These are phyloP conservation scores for Cephus rjabovi DNA, from an alignment of 2,888 invertebrate species.

Conservation along the genomic window DNA sequence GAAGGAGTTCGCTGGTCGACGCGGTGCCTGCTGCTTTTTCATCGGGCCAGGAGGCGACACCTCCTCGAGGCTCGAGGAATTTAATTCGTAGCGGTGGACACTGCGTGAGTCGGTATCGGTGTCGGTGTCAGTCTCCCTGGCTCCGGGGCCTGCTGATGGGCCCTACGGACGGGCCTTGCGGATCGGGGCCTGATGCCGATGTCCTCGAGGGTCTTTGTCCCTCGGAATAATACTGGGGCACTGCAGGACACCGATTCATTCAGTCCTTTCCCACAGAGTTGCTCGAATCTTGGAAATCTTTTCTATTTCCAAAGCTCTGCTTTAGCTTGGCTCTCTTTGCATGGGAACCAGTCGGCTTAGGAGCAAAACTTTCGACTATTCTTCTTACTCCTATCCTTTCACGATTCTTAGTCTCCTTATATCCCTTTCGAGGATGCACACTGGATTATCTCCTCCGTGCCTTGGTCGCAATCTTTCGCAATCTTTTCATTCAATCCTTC, in stretches of 20 bases:
- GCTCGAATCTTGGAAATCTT: conserved; percentile 59
- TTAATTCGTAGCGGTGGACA: conserved; percentile 3
- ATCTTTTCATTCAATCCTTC: conserved; percentile 42
- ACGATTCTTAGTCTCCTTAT: conserved; percentile 12
- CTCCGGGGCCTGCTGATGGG: neutral
- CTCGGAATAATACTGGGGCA: conserved; percentile 50
- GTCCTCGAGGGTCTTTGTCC: conserved; percentile 31
- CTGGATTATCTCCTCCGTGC: conserved; percentile 14
- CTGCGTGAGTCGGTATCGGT: neutral
- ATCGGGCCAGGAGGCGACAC: neutral
- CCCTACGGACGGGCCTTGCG: conserved; percentile 11
- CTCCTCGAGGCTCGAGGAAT: neutral
- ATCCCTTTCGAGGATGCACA: neutral
- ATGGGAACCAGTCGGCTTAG: conserved; percentile 6
- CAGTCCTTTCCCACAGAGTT: conserved; percentile 59
- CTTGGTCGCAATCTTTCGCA: conserved; percentile 45
- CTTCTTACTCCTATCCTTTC: conserved; percentile 14
- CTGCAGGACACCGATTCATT: conserved; percentile 50
- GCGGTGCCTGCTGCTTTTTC: neutral
- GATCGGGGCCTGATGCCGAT: conserved; percentile 9
- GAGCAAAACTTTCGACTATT: conserved; percentile 18
- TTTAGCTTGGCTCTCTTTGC: conserved; percentile 34
- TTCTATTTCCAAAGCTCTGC: conserved; percentile 50
- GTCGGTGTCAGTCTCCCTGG: neutral
- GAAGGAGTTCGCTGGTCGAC: neutral